A percentile compares a stretch with the other conserved stretches of the same genome.
Conservation (phyloP, 2,888 invertebrate genomes). For the Hydraecia micacea region DNA sequence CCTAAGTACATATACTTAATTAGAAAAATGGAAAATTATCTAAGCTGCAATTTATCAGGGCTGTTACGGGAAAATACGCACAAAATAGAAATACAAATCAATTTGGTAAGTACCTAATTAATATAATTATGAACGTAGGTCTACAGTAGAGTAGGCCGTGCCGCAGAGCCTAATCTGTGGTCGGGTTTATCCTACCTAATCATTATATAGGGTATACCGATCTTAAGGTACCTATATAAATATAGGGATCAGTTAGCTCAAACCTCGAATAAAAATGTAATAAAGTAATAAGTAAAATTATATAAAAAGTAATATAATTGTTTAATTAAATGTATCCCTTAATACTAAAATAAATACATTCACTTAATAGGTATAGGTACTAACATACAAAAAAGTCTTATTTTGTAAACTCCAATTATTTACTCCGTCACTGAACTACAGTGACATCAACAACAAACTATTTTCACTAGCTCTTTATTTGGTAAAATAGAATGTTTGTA, state of each 20-base stretch:
- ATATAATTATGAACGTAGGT: not conserved
- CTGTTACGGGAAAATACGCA: not conserved
- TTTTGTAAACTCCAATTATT: slow-evolving; percentile 35
- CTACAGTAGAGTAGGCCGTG: too few species aligned
- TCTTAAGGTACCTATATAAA: too few species aligned
- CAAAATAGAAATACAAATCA: slow-evolving; percentile 8
- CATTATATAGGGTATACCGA: too few species aligned
- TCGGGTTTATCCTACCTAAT: too few species aligned
- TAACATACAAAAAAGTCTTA: slow-evolving; percentile 46
- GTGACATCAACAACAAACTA: slow-evolving; percentile 2
- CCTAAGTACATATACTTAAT: slow-evolving; percentile 82
- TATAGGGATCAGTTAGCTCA: too few species aligned
- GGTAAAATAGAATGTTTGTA: slow-evolving; percentile 1
- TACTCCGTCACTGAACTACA: slow-evolving; percentile 10
- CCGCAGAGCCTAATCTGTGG: too few species aligned
- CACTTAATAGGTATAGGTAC: slow-evolving; percentile 33
- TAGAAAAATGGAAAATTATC: slow-evolving; percentile 82
- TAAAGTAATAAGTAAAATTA: slow-evolving; percentile 25
- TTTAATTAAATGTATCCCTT: slow-evolving; percentile 49
- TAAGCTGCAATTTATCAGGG: slow-evolving; percentile 43
- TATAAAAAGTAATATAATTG: slow-evolving; percentile 26
- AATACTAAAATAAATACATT: slow-evolving; percentile 67
- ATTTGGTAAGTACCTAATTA: not conserved
- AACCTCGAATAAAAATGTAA: too few species aligned
- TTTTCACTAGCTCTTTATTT: slow-evolving; percentile 27